Evolutionary conservation across 2,888 invertebrate species (phyloP), one percentile per base, ranked within the genome.

Genomic region (Calameuta pallipes): DNA sequence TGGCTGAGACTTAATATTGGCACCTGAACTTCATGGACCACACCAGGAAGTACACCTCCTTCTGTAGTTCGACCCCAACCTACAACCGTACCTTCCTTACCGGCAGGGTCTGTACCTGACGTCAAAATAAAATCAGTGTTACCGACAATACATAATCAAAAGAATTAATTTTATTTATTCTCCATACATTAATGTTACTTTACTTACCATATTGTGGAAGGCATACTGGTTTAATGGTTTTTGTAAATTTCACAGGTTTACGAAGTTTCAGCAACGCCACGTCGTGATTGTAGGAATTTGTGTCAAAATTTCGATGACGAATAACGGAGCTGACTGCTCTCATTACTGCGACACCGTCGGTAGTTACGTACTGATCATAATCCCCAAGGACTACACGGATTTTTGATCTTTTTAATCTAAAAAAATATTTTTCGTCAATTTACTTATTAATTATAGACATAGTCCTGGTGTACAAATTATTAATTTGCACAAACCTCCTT

Each of bases 61-160:
- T 97, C 97, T 0, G 95, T 94, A 0, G 96, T 96, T 11, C 97
- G 93, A 0, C 97, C 97, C 97, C 97, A 97, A 3, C 97, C 97
- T 12, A 97, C 95, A 11, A 97, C 97, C 0, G 96, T 95, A 13
- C 97, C 97, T 78, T 93, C 92, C 87, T 94, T 94, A 56, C 96
- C 96, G 1, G 95, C 93, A 75, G 96, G 96, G 85, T 96, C 96
- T 35, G 90, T 89, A 78, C 92, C 95, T 94, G 84, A 74, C 76
- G 73, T 4, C n/a, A 75, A n/a, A 73, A 79, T 80, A 11, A 41
- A 56, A 23, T 56, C 56, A 56, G 56, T 23, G 56, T 79, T 36
- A 73, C 1, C 75, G 70, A 23, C 3, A 0, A 23, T 75, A 23
- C 11, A n/a, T 2, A 9, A 23, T 23, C 9, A 0, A 56, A 56